Percentiles rank a stretch among this genome's conserved stretches.
These are phyloP conservation scores for Cotesia typhae DNA, from an alignment of 1,140 invertebrate species.

Conservation along the genomic window DNA sequence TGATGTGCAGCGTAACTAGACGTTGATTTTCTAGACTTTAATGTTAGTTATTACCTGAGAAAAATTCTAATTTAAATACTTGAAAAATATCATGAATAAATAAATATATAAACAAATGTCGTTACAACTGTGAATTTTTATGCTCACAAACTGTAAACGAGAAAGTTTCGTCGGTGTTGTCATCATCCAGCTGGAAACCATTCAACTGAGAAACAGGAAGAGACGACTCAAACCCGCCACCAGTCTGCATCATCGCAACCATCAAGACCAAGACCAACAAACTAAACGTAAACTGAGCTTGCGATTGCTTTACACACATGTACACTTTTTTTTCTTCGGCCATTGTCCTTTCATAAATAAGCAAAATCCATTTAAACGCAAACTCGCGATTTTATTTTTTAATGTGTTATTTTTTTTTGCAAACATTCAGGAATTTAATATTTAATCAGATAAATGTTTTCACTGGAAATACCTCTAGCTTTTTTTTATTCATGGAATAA, in stretches of 20 bases:
- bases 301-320: conserved; percentile 1
- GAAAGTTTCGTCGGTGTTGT: not conserved
- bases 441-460: no score
- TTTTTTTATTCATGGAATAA: no score
- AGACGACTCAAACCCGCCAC: not conserved
- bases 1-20: not conserved
- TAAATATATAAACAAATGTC: no score
- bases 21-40: no score
- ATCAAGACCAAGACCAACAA: conserved; percentile 11
- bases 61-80: no score
- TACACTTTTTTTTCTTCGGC: no score
- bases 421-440: no score
- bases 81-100: no score
- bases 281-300: not conserved
- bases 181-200: conserved; percentile 14
- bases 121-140: not conserved
- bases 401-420: not conserved
- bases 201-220: conserved; percentile 19
- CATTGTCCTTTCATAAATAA: no score
- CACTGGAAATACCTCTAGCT: no score
- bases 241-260: not conserved
- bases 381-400: not conserved
- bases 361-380: no score
- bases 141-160: not conserved
- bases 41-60: no score